Conservation (phyloP, 2,797 vertebrate species). For the Neosilurus mollespiculum region DNA sequence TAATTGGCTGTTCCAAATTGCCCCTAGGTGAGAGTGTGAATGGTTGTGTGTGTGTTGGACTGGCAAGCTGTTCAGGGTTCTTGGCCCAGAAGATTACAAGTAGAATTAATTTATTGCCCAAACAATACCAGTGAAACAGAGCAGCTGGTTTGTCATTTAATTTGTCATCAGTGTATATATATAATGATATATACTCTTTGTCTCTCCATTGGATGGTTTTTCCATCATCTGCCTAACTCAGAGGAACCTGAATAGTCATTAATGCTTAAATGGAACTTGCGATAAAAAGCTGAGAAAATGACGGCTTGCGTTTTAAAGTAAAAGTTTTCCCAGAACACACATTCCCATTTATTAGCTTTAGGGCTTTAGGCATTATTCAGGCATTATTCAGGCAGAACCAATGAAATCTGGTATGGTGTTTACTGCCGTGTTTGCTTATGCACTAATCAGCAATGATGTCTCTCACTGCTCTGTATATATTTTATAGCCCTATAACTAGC, state of each 20-base stretch:
- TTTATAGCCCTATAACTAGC: not conserved
- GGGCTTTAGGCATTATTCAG: not conserved
- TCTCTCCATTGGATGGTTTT: slow-evolving; percentile 21
- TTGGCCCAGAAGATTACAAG: too few species aligned
- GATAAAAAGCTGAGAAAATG: not conserved
- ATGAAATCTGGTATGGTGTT: not conserved
- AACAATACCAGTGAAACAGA: not conserved
- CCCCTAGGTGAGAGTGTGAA: too few species aligned
- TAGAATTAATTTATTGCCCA: not conserved
- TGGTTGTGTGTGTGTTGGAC: too few species aligned
- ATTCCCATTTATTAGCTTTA: not conserved
- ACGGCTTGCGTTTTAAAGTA: not conserved
- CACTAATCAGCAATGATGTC: not conserved
- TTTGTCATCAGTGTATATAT: not conserved
- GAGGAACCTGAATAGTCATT: not conserved
- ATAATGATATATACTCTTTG: not conserved
- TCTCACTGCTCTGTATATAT: not conserved
- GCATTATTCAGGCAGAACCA: not conserved
- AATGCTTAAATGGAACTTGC: slow-evolving; percentile 2
- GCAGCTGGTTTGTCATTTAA: not conserved
- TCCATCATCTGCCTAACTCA: not conserved
- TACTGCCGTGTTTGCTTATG: not conserved
- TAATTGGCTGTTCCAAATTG: too few species aligned
- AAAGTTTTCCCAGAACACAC: not conserved
- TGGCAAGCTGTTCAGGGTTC: too few species aligned